Evolutionary conservation across 2,113 vertebrate species (phyloP), one percentile per base, ranked within the genome.

Genomic region (Gobius niger): DNA sequence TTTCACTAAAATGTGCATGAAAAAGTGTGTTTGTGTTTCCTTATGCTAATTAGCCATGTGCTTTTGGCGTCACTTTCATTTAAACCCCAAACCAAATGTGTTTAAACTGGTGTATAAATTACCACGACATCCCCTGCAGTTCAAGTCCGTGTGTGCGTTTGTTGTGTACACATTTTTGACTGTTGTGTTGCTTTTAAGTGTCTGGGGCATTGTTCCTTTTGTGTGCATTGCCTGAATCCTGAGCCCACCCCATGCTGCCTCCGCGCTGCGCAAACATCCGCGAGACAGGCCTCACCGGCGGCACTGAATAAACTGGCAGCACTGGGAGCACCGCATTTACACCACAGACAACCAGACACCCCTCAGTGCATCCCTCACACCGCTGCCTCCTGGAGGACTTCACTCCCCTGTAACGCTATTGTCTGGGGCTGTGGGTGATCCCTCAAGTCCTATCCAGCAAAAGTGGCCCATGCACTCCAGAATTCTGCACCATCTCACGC

Each of bases 261-360:
- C 76, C 70, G 70, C 72, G 49, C 83, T 77, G 42, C 65, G 76
- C 82, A 87, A 84, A 87, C 87, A 89, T 84, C 75, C 65, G 80
- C 82, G 78, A 84, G 77, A 86, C 68, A 85, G 68, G 72, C 70
- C 80, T 82, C 70, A 76, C 52, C 73, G 53, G 78, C 76, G 80
- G 79, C 85, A 76, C 74, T 76, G 68, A 72, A 52, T 67, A 73
- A 73, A 84, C 75, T 84, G 68, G 77, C 62, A 82, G 74, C 63
- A 80, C 67, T 81, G 76, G 72, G 72, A 76, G 53, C 60, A 41
- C 69, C 42, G 8, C 12, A 57, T 40, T 47, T 1, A 16, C 60
- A 41, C 57, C 72, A 49, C 68, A 75, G 76, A 76, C 80, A 82
- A 72, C 46, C 73, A 76, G 74, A 74, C 68, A 75, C 66, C 57